Evolutionary conservation across 2,113 vertebrate species (phyloP).

Genomic region (Cottus gobio): DNA sequence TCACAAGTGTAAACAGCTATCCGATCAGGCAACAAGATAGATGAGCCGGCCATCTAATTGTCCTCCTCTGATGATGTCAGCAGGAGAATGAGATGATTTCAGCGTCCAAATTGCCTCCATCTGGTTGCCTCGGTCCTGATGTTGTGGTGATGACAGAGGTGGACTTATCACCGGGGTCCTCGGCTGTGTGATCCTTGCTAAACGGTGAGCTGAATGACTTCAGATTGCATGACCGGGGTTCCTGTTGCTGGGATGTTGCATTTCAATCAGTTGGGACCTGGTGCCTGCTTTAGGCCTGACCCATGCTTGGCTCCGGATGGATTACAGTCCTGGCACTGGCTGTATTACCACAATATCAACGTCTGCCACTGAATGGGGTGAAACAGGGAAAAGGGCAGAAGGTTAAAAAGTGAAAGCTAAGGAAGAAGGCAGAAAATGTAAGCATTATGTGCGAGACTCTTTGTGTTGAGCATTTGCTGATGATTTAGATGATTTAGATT

Average conservation of each 20-base stretch:
- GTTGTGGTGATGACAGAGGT: constrained; percentile 52
- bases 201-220: constrained; percentile 57
- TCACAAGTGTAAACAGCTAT: constrained; percentile 27
- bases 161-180: constrained; percentile 38
- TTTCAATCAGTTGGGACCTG: constrained; percentile 6
- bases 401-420: constrained; percentile 1
- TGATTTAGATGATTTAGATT: not conserved
- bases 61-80: constrained; percentile 55
- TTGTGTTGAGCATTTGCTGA: not conserved
- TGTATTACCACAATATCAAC: constrained; percentile 7
- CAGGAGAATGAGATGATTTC: constrained; percentile 57
- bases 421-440: not conserved
- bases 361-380: constrained; percentile 26
- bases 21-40: constrained; percentile 27
- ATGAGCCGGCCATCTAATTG: constrained; percentile 45
- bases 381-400: constrained; percentile 2
- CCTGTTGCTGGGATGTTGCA: constrained; percentile 14
- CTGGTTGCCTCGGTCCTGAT: constrained; percentile 32
- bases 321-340: constrained; percentile 28
- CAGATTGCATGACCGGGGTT: constrained; percentile 53
- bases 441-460: not conserved
- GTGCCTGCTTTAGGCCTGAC: constrained; percentile 22
- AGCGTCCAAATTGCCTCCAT: constrained; percentile 62
- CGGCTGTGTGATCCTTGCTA: constrained; percentile 26
- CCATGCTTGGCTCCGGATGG: constrained; percentile 18